Conservation (phyloP, 64 coral and sea anemone genomes). For the Stichodactyla mertensii region DNA sequence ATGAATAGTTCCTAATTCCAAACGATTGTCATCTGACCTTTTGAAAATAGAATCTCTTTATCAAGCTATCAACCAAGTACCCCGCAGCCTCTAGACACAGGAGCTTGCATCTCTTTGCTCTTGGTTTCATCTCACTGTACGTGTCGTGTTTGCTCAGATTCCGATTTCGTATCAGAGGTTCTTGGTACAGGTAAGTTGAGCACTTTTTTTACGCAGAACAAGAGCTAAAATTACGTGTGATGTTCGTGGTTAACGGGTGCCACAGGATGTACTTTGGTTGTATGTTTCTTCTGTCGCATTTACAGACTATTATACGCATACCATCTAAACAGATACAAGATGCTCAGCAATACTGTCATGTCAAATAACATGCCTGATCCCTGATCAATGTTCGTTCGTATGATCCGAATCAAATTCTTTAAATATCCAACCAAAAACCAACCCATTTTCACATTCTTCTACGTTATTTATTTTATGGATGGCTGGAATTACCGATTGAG, state of each 20-base stretch:
- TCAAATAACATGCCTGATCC: too few relatives aligned
- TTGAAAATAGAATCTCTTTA: slow-evolving; percentile 10
- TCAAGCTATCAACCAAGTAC: slow-evolving; percentile 2
- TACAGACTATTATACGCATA: not conserved
- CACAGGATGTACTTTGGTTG: not conserved
- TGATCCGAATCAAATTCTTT: not conserved
- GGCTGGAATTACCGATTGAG: not conserved
- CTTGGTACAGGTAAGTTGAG: not conserved
- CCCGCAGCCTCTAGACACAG: not conserved
- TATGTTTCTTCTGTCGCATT: not conserved
- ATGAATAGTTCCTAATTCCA: not conserved
- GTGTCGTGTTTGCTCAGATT: not conserved
- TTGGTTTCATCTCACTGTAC: not conserved
- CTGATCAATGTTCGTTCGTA: not conserved
- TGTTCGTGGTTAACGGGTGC: not conserved
- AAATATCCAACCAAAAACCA: not conserved
- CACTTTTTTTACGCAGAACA: not conserved
- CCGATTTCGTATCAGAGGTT: not conserved
- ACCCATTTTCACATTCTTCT: not conserved
- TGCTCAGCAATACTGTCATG: not conserved
- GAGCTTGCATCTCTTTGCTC: not conserved
- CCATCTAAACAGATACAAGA: not conserved
- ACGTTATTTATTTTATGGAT: slow-evolving; percentile 2
- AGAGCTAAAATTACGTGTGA: not conserved
- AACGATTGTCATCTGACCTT: slow-evolving; percentile 11